These are phyloP conservation scores for Hypomecis atomaria DNA, from an alignment of 2,888 invertebrate genomes.

Conservation along the genomic window DNA sequence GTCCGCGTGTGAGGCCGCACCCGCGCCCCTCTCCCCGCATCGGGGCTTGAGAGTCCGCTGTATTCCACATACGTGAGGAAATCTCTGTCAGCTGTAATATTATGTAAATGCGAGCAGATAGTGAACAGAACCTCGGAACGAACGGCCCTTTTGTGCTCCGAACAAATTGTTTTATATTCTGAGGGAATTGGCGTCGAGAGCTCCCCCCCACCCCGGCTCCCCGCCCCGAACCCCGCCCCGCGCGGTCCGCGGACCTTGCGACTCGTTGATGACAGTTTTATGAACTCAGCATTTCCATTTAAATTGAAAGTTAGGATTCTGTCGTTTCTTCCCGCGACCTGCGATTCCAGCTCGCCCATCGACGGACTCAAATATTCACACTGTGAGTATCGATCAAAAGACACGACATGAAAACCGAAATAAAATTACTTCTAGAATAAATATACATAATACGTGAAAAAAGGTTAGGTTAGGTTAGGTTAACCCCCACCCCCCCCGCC, in stretches of 20 bases:
- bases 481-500: too few species aligned
- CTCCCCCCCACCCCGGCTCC: slow-evolving; percentile 12
- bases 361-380: too few species aligned
- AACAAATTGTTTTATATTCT: slow-evolving; percentile 63
- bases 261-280: slow-evolving; percentile 60
- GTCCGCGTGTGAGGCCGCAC: too few species aligned
- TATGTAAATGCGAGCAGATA: slow-evolving; percentile 55
- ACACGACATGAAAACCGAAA: too few species aligned
- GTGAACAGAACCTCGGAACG: slow-evolving; percentile 56
- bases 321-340: not conserved
- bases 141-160: slow-evolving; percentile 56
- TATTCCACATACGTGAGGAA: slow-evolving; percentile 36
- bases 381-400: too few species aligned
- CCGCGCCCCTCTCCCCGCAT: too few species aligned
- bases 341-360: too few species aligned
- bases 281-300: slow-evolving; percentile 61
- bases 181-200: slow-evolving; percentile 40
- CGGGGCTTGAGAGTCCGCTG: not conserved
- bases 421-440: too few species aligned
- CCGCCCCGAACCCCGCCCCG: slow-evolving; percentile 1
- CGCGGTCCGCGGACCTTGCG: slow-evolving; percentile 32
- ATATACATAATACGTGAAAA: too few species aligned
- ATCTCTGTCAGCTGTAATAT: slow-evolving; percentile 50
- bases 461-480: too few species aligned
- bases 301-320: slow-evolving; percentile 48